Evolutionary conservation across 2,888 invertebrate species (phyloP), one percentile per base, ranked within the genome.

Genomic region (Volucella inanis): DNA sequence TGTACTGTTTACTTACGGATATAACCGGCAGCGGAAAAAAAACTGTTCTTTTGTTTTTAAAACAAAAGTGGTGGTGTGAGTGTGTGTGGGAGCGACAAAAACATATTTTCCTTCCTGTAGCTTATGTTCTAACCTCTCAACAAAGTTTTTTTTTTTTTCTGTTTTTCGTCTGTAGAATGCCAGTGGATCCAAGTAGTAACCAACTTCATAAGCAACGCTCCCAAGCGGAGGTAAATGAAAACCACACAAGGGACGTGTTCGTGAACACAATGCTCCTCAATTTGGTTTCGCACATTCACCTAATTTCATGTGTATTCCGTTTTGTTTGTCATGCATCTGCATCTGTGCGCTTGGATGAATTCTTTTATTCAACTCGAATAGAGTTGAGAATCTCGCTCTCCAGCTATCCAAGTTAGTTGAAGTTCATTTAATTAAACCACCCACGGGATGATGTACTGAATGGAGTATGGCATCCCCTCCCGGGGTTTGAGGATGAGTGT

Each of bases 351-450:
- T 41, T 18, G 18, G 54, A 38, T 55, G 43, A 15, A 10, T 67
- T 64, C n/a, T 49, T 47, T 47, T 22, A 57, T 50, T 38, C 6
- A 31, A 31, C 31, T 31, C 31, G 31, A 31, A 1, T 2, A 31
- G 31, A 31, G 31, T 12, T 38, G 68, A 8, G 18, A n/a, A 41
- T 72, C 47, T 61, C 55, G 47, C 50, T 52, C 64, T 55, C 2
- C 2, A 64, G 70, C 31, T 31, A 31, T 47, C 64, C 55, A 49
- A 65, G 80, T 76, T 67, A 71, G 76, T 85, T 76, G 80, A 76
- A 81, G 70, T 85, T 81, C 68, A 81, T 85, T 81, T 85, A 81
- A 85, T 85, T 81, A 76, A 72, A 50, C 81, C 85, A 81, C 85
- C 81, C 81, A 81, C 62, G 55, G 67, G 76, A 67, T 62, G 79